Conservation (phyloP, 2,888 invertebrate genomes). For the Theodoxus fluviatilis region DNA sequence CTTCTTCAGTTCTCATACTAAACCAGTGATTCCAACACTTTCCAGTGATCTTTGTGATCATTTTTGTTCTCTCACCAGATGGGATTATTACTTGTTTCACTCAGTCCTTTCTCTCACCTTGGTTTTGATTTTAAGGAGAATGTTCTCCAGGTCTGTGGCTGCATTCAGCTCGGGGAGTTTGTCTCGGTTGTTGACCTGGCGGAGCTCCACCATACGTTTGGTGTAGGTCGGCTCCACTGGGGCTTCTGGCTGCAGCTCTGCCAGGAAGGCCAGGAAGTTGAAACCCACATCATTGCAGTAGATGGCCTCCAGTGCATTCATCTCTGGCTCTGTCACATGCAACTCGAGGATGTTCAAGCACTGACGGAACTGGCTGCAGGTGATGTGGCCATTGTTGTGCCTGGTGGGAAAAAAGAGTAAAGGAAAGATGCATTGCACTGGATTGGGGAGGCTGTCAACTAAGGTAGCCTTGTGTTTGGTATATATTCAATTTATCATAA, state of each 20-base stretch:
- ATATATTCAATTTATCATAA: no score
- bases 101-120: conserved; percentile 61
- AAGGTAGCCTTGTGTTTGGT: no score
- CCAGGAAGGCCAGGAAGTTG: conserved; percentile 61
- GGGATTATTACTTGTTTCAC: background rate
- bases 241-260: conserved; percentile 57
- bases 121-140: conserved; percentile 62
- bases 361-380: conserved; percentile 62
- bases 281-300: conserved; percentile 64
- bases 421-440: background rate
- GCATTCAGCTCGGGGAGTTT: conserved; percentile 50
- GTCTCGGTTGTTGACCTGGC: conserved; percentile 49
- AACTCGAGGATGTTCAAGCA: conserved; percentile 62
- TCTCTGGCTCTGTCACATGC: conserved; percentile 55
- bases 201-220: conserved; percentile 54
- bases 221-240: conserved; percentile 55
- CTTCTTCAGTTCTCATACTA: no score
- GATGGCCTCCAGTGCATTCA: conserved; percentile 60
- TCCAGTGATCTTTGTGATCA: no score
- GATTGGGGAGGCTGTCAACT: no score
- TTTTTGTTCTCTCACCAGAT: background rate
- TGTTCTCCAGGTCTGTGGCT: conserved; percentile 55
- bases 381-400: conserved; percentile 65
- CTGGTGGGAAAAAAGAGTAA: conserved; percentile 39
- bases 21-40: no score